Base-by-base conservation (phyloP, 2,888 invertebrate species). In the Corbicula japonica region DNA sequence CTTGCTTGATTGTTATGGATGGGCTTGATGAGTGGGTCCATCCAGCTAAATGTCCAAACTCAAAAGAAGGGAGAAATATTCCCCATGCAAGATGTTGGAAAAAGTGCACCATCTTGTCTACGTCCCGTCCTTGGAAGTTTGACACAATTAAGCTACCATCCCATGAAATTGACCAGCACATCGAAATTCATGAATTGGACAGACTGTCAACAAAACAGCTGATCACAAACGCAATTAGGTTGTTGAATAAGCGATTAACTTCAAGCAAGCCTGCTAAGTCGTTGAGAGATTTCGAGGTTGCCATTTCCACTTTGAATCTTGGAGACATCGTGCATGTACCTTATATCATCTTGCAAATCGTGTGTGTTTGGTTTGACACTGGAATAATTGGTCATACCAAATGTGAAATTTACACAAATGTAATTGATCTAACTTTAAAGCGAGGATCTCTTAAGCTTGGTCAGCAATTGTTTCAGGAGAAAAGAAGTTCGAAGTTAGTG, bases 311-410 rank as follows among this genome's bases (percentile, higher is more conserved):
- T 10, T 1, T 18, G 12, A 32, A 38, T 5, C 38, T 60, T n/a
- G 38, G 6, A 28, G 38, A 15, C 21, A 6, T 60, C 4, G 23
- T 26, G 15, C 26, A 21, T 21, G 34, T 60, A 2, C 60, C 60
- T 38, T 38, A 38, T 38, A 38, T 60, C 21, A n/a, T 60, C 10
- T 38, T 60, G 23, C 35, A 35, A 38, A n/a, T 60, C 18, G 23
- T 60, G 4, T 34, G 60, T 21, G 21, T 60, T 30, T 60, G 60
- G 60, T 60, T 34, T 38, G 60, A 60, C 60, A 38, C 15, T n/a
- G n/a, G n/a, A 5, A 12, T 23, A 38, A 15, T 60, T n/a, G 60
- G 60, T 18, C 15, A 35, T 21, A 35, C 60, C 21, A 35, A 38
- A 38, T 60, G 60, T 38, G 38, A 60, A 30, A 38, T 60, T 1